Percentiles rank a stretch among this genome's conserved stretches.
phyloP scores from a whole-genome alignment of 2,113 vertebrate genomes.

The Myotis brandtii region DNA sequence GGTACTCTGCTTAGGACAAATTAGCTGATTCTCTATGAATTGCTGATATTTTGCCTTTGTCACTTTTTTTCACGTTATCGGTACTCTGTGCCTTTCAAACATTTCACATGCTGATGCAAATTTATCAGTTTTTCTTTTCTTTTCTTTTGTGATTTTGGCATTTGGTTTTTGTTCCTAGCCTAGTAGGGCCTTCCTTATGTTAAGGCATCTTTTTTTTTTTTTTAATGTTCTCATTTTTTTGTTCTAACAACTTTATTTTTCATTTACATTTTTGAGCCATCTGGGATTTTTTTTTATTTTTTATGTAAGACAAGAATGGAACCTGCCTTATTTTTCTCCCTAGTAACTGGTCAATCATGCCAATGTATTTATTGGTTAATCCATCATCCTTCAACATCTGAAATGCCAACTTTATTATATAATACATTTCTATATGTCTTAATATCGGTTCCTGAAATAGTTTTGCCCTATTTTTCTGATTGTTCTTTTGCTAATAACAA shows the following conservation, averaged over 20 bases:
- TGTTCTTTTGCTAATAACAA: constrained; percentile 49
- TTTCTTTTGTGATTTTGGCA: constrained; percentile 24
- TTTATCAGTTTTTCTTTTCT: not conserved
- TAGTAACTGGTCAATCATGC: not conserved
- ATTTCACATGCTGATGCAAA: constrained; percentile 13
- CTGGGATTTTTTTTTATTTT: constrained; percentile 51
- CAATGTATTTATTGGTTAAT: constrained; percentile 51
- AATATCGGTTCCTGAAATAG: not conserved
- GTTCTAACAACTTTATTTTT: constrained; percentile 52
- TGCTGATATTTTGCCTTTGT: not conserved
- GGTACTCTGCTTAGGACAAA: not conserved
- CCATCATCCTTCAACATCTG: constrained; percentile 35
- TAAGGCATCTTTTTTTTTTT: constrained; percentile 20
- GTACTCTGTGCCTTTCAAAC: constrained; percentile 31
- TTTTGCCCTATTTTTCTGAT: not conserved
- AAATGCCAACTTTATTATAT: constrained; percentile 54
- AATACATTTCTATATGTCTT: constrained; percentile 21
- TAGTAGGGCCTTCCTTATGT: not conserved
- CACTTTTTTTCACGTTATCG: not conserved
- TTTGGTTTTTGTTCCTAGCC: constrained; percentile 40
- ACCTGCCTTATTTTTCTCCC: not conserved
- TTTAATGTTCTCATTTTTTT: constrained; percentile 41
- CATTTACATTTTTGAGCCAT: constrained; percentile 55
- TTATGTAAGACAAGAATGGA: constrained; percentile 38
- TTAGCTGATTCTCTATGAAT: not conserved